Evolutionary conservation across 2,888 invertebrate genomes (phyloP), one percentile per base, ranked within the genome.

Genomic region (Sinelater perroti): DNA sequence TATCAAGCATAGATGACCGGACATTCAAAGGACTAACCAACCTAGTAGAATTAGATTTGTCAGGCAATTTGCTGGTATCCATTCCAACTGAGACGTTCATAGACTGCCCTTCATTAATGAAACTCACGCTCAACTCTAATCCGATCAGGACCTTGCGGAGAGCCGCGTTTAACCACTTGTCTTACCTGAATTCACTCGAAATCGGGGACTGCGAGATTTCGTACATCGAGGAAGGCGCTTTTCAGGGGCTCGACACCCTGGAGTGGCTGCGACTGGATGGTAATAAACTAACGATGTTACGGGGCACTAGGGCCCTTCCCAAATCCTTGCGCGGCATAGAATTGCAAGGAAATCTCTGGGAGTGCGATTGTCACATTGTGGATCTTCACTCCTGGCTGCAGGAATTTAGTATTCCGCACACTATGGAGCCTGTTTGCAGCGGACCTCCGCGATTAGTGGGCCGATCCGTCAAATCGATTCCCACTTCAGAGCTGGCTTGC

Each of bases 341-440:
- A 70, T 80, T 95, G 66, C 89, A 93, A 75, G 89, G 88, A 75
- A 95, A 95, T 82, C 89, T 90, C 64, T 95, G 94, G 95, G 84
- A 87, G 67, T 95, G 95, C 78, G 92, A 94, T 78, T 95, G 95
- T 77, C 85, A 87, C 67, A 81, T 94, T 71, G 80, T 88, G 66
- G 87, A 90, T 69, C 80, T 94, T 71, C 87, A 91, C 72, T 79
- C 83, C 62, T 94, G 93, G 93, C 82, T 95, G 69, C 82, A 83
- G 65, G 86, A 85, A 72, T 88, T 88, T 73, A 89, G 88, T 71
- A 87, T 90, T 66, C 90, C 92, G 5, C 88, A 90, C 72, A 84
- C 87, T 20, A 86, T 88, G 49, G 91, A 93, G 71, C 92, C 93
- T 18, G 82, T 86, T 71, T 94, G 93, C 76, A 83, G 84, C 51